Evolutionary conservation across 1,140 invertebrate genomes (phyloP).

Genomic region (Notospermus geniculatus): DNA sequence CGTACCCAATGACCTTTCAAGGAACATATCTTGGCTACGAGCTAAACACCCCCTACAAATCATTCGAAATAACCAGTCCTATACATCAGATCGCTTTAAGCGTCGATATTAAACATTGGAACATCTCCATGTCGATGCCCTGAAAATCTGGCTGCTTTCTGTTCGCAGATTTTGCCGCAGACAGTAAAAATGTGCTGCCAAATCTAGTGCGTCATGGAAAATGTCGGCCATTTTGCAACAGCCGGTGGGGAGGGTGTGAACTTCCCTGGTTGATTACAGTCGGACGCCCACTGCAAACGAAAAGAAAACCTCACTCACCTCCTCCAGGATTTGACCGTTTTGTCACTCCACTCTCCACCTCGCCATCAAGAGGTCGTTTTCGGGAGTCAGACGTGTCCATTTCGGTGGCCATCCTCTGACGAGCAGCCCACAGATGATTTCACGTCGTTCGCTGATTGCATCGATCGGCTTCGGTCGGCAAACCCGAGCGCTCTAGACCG

Average conservation of each 20-base stretch:
- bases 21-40: too few relatives aligned
- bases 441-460: too few relatives aligned
- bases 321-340: conserved; percentile 85
- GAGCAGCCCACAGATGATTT: too few relatives aligned
- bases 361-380: conserved; percentile 81
- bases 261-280: conserved; percentile 13
- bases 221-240: neutral
- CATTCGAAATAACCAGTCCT: neutral
- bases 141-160: neutral
- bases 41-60: too few relatives aligned
- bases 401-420: conserved; percentile 32
- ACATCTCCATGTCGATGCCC: neutral
- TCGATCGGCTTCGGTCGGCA: too few relatives aligned
- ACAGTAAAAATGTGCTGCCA: neutral
- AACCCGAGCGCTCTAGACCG: too few relatives aligned
- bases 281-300: conserved; percentile 2
- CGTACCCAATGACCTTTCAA: too few relatives aligned
- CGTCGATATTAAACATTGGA: neutral
- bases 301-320: conserved; percentile 64
- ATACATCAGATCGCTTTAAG: neutral
- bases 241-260: conserved; percentile 12
- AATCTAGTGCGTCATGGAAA: conserved; percentile 2
- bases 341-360: conserved; percentile 79
- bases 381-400: conserved; percentile 59
- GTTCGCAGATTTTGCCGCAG: neutral